Conservation (phyloP, 1,140 invertebrate genomes). For the Ceratina japonica region DNA sequence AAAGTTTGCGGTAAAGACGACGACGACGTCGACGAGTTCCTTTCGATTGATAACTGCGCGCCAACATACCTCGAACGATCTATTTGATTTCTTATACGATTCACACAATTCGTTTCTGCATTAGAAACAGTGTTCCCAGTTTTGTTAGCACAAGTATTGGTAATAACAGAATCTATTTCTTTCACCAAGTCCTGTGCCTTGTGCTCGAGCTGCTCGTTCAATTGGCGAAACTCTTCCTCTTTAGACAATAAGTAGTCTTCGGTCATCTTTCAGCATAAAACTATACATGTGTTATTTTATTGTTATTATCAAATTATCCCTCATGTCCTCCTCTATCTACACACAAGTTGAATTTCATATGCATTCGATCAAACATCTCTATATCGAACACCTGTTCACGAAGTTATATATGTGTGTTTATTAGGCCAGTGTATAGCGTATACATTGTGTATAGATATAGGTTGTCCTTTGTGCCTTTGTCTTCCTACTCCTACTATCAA, state of each 20-base stretch:
- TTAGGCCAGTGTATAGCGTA: too few species aligned
- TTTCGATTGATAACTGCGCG: constrained; percentile 3
- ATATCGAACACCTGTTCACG: too few species aligned
- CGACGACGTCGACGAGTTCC: background rate
- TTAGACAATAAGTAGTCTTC: constrained; percentile 73
- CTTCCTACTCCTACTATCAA: too few species aligned
- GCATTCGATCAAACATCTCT: too few species aligned
- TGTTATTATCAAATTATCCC: background rate
- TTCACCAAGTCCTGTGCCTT: constrained; percentile 77
- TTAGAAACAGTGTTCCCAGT: constrained; percentile 7
- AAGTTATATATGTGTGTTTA: too few species aligned
- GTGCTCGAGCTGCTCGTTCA: constrained; percentile 78
- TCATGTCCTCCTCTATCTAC: too few species aligned
- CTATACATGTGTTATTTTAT: too few species aligned
- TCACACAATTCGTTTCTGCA: background rate
- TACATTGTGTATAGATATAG: too few species aligned
- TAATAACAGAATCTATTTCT: constrained; percentile 78
- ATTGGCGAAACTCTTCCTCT: constrained; percentile 78
- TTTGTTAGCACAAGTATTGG: constrained; percentile 52
- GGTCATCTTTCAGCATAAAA: constrained; percentile 66
- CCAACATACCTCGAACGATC: background rate
- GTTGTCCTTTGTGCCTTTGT: too few species aligned
- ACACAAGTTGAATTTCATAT: too few species aligned
- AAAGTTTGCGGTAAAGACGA: constrained; percentile 11
- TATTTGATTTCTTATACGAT: constrained; percentile 6